Conservation (phyloP, 2,113 vertebrate species). For the Anser brachyrhynchus region DNA sequence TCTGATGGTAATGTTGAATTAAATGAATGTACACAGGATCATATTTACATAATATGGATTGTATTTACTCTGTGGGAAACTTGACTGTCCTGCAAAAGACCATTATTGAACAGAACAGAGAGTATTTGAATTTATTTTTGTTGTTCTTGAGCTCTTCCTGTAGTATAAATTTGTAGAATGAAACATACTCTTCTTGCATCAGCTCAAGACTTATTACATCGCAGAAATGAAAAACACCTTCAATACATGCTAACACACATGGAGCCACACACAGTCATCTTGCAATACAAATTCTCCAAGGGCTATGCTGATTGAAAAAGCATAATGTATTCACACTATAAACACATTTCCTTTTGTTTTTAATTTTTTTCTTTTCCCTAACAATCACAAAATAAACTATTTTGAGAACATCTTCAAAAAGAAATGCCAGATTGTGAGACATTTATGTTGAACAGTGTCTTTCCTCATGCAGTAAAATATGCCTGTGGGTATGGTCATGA, state of each 20-base stretch:
- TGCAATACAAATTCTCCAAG: conserved; percentile 6
- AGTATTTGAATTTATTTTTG: conserved; percentile 63
- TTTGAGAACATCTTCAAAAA: conserved; percentile 51
- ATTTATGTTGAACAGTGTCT: background rate
- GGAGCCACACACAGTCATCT: conserved; percentile 33
- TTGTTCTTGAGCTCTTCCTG: conserved; percentile 59
- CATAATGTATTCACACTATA: conserved; percentile 12
- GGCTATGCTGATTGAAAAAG: background rate
- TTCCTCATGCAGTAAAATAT: background rate
- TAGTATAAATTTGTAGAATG: conserved; percentile 19
- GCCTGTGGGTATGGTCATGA: background rate
- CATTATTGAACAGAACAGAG: conserved; percentile 53
- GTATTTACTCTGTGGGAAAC: conserved; percentile 72
- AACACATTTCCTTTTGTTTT: conserved; percentile 21
- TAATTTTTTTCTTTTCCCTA: background rate
- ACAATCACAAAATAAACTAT: background rate
- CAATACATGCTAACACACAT: background rate
- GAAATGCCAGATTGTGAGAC: background rate
- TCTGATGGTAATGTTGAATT: conserved; percentile 76
- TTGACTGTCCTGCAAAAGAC: conserved; percentile 61
- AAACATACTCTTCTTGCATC: conserved; percentile 43
- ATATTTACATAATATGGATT: conserved; percentile 73
- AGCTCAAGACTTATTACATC: background rate
- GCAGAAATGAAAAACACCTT: conserved; percentile 62
- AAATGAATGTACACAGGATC: conserved; percentile 71